phyloP scores from a whole-genome alignment of 2,888 invertebrate species.

The Netelia inedita region DNA sequence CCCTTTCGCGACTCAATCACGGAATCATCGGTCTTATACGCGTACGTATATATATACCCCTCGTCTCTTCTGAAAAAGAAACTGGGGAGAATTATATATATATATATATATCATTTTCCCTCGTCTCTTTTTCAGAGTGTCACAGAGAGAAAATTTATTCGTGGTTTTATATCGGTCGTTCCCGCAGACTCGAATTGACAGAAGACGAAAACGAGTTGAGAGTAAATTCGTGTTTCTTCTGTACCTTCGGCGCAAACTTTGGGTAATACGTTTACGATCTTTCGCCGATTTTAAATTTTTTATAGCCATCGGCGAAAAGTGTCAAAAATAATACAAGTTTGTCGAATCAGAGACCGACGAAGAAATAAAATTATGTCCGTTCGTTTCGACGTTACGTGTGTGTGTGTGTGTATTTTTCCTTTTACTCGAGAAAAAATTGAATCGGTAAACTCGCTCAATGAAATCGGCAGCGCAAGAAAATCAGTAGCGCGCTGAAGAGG shows the following conservation, averaged over 20 bases:
- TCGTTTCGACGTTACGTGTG: no score
- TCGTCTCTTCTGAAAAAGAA: no score
- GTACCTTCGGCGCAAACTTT: neutral
- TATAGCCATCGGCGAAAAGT: neutral
- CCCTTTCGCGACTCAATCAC: conserved; percentile 66
- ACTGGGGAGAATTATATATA: neutral
- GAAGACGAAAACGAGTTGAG: conserved; percentile 10
- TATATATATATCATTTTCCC: conserved; percentile 10
- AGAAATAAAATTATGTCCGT: no score
- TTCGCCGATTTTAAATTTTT: neutral
- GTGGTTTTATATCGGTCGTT: neutral
- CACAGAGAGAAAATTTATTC: conserved; percentile 32
- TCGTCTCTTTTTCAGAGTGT: conserved; percentile 2
- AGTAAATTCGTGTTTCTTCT: neutral
- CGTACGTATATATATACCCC: conserved; percentile 11
- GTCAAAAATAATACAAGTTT: neutral
- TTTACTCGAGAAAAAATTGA: no score
- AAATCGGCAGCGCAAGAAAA: no score
- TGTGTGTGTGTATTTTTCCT: no score
- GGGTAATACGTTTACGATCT: neutral
- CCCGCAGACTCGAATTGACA: conserved; percentile 33
- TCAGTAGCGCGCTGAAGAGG: no score
- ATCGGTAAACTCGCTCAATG: no score
- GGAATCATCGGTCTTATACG: conserved; percentile 55
- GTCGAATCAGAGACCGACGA: no score